A percentile compares a stretch with the other conserved stretches of the same genome.
These are phyloP conservation scores for Mylabris phalerata DNA, from an alignment of 1,140 invertebrate species.

Conservation along the genomic window DNA sequence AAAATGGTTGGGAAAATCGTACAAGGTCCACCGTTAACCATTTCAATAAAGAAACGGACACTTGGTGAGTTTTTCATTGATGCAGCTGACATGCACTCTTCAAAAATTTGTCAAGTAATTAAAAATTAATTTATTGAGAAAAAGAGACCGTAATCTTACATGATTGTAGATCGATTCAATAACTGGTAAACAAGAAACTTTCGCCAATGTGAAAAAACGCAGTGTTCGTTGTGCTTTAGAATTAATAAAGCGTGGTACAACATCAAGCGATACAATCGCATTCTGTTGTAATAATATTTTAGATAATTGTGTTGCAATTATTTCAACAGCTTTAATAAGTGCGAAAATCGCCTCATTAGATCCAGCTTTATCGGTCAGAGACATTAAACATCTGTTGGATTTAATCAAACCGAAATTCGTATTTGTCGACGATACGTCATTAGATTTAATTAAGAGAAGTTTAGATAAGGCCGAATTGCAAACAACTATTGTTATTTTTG, in stretches of 20 bases:
- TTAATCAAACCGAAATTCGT: constrained; percentile 12
- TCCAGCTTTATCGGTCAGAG: constrained; percentile 4
- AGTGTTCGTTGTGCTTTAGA: constrained; percentile 43
- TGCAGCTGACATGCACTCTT: constrained; percentile 10
- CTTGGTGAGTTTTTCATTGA: constrained; percentile 23
- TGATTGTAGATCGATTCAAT: constrained; percentile 44
- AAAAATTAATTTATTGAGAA: neutral
- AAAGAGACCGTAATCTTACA: neutral
- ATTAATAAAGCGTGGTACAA: constrained; percentile 42
- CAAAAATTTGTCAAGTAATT: constrained; percentile 21
- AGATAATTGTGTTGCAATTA: constrained; percentile 44
- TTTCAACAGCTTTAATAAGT: constrained; percentile 44
- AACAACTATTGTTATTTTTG: constrained; percentile 16
- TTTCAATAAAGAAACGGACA: too few relatives aligned
- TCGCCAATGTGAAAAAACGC: constrained; percentile 37
- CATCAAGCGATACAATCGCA: constrained; percentile 42
- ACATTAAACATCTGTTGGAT: constrained; percentile 8
- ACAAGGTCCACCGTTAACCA: too few relatives aligned
- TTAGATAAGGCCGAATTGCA: constrained; percentile 2
- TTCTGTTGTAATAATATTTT: constrained; percentile 44
- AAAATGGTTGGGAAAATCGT: too few relatives aligned
- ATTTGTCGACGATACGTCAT: constrained; percentile 14
- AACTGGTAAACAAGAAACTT: constrained; percentile 44
- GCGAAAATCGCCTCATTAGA: constrained; percentile 20
- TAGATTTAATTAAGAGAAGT: constrained; percentile 12